Evolutionary conservation across 2,113 vertebrate species (phyloP).

Genomic region (Melospiza melodia): DNA sequence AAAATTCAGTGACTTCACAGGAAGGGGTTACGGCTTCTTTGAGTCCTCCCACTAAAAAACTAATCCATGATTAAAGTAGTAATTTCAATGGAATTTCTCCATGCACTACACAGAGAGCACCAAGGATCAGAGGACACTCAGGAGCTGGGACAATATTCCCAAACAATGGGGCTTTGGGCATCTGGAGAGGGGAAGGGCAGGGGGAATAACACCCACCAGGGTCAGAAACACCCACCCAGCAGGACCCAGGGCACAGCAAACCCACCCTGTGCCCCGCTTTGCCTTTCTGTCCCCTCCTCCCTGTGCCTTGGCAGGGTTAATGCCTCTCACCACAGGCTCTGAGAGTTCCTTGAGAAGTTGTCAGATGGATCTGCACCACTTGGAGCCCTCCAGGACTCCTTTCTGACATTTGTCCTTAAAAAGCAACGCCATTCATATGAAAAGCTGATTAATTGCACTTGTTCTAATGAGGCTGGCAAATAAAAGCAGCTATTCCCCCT

Average conservation of each 20-base stretch:
- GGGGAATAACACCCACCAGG: fast-evolving
- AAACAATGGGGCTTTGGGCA: fast-evolving
- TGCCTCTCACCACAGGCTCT: neutral
- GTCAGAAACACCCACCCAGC: neutral
- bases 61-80: fast-evolving
- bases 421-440: neutral
- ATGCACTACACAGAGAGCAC: fast-evolving
- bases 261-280: fast-evolving
- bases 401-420: neutral
- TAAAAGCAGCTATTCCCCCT: constrained; percentile 1
- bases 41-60: neutral
- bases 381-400: neutral
- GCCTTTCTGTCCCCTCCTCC: neutral
- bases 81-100: neutral
- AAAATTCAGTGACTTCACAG: neutral
- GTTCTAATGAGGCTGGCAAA: constrained; percentile 39
- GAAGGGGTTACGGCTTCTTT: fast-evolving
- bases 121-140: neutral
- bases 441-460: constrained; percentile 53
- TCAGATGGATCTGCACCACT: constrained; percentile 13
- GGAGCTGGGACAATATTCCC: neutral
- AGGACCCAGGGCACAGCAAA: neutral
- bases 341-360: constrained; percentile 1
- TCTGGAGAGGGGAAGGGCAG: neutral
- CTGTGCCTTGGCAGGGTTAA: neutral